A percentile compares a stretch with the other conserved stretches of the same genome.
phyloP scores from a whole-genome alignment of 2,888 invertebrate genomes.

The Drosophila helvetica region DNA sequence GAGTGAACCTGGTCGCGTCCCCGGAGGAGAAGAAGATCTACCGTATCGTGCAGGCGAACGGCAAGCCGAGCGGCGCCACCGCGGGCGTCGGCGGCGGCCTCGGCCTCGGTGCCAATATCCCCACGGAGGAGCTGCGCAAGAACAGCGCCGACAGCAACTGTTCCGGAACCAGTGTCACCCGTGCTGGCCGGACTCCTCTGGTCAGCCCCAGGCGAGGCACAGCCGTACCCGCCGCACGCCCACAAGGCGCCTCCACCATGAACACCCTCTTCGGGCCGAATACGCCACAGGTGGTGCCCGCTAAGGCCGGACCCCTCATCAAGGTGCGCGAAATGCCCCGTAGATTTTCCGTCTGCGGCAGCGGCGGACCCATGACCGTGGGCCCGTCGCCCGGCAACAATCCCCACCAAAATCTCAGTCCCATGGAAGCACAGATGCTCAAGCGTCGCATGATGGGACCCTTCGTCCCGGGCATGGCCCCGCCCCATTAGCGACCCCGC shows the following conservation, averaged over 20 bases:
- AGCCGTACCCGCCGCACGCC: slow-evolving; percentile 7
- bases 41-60: slow-evolving; percentile 47
- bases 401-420: background rate
- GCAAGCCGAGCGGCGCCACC: background rate
- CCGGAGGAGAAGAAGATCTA: slow-evolving; percentile 43
- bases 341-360: slow-evolving; percentile 60
- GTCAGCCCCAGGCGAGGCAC: slow-evolving; percentile 4
- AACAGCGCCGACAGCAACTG: slow-evolving; percentile 51
- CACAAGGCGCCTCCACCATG: slow-evolving; percentile 18
- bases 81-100: too few relatives aligned
- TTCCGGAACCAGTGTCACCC: background rate
- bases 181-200: background rate
- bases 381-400: background rate
- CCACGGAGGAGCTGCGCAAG: slow-evolving; percentile 29
- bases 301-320: background rate
- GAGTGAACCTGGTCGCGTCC: background rate
- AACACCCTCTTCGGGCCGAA: slow-evolving; percentile 22
- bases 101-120: slow-evolving; percentile 1
- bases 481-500: slow-evolving; percentile 51
- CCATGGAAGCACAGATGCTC: slow-evolving; percentile 29
- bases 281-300: background rate
- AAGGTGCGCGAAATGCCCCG: slow-evolving; percentile 51
- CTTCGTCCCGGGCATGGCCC: slow-evolving; percentile 2
- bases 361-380: slow-evolving; percentile 12
- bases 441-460: slow-evolving; percentile 53